Evolutionary conservation across 2,888 invertebrate species (phyloP), one percentile per base, ranked within the genome.

Genomic region (Baronia brevicornis): DNA sequence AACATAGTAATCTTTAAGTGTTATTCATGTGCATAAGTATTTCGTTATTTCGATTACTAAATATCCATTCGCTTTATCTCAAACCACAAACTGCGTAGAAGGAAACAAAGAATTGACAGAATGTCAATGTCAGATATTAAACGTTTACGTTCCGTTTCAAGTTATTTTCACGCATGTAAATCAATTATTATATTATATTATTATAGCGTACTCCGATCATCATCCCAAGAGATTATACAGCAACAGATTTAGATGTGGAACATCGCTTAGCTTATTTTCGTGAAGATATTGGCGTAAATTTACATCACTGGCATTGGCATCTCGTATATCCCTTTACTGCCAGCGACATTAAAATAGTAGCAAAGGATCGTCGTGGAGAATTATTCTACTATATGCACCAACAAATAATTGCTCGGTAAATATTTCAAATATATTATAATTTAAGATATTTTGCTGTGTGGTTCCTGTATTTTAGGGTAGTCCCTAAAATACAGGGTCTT

Each of bases 281-380:
- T 2, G 95, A 95, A 71, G 95, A 94, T 59, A 68, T 92, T 20
- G 91, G 91, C n/a, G 74, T 92, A 38, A 93, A 93, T 67, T 84
- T 91, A 17, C 93, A 93, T 60, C 92, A 93, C 55, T 93, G 92
- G 78, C 92, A 93, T 54, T 93, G 92, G 93, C 93, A 93, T 80
- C 82, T 93, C 38, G 91, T 93, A 0, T 93, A 91, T 57, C 92
- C 92, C 0, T 88, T 88, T 54, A 85, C 87, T 17, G 87, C 74
- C 15, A 84, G 86, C 8, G 54, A 60, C 6, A 60, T 60, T 23
- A 68, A 75, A 20, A 88, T 92, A 20, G 92, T 94, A 3, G 84
- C 85, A 27, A 93, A 94, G 60, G 90, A 93, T 59, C 86, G 93
- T 31, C 87, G 92, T 15, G 93, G 93, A 13, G 93, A 93, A 71